Evolutionary conservation across 2,113 vertebrate genomes (phyloP).

Genomic region (Corythoichthys intestinalis): DNA sequence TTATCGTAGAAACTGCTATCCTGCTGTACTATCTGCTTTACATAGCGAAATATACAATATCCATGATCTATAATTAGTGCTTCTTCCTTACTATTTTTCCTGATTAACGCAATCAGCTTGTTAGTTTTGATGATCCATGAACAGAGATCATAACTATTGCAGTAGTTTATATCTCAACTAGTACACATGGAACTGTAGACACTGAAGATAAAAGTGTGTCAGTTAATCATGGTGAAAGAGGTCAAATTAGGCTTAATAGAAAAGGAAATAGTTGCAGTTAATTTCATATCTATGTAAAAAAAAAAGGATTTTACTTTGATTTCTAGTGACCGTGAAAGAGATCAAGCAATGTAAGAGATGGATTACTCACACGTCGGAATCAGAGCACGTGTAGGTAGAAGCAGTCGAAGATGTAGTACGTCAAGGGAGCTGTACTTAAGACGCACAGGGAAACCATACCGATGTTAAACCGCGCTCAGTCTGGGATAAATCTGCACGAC

Average conservation of each 20-base stretch:
- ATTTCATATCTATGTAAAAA: not conserved
- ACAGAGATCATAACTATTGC: too few species aligned
- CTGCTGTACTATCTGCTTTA: too few species aligned
- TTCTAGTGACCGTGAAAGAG: not conserved
- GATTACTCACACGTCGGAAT: not conserved
- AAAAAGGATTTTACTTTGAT: not conserved
- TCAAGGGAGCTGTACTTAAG: not conserved
- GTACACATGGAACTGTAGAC: not conserved
- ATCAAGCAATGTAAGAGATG: not conserved
- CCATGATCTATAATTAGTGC: not conserved
- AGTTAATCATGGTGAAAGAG: not conserved
- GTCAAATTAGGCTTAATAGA: not conserved
- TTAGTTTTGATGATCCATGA: too few species aligned
- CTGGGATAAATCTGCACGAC: slow-evolving; percentile 3
- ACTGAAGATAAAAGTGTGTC: not conserved
- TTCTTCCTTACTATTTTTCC: too few species aligned
- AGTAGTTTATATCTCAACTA: too few species aligned
- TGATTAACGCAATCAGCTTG: too few species aligned
- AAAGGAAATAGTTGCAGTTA: not conserved
- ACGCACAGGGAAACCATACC: not conserved
- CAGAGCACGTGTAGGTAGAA: not conserved
- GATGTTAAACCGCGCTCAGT: not conserved
- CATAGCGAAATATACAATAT: too few species aligned
- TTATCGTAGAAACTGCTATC: not conserved
- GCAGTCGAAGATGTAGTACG: not conserved